Conservation (phyloP, 2,888 invertebrate genomes). For the Dryococelus australis region DNA sequence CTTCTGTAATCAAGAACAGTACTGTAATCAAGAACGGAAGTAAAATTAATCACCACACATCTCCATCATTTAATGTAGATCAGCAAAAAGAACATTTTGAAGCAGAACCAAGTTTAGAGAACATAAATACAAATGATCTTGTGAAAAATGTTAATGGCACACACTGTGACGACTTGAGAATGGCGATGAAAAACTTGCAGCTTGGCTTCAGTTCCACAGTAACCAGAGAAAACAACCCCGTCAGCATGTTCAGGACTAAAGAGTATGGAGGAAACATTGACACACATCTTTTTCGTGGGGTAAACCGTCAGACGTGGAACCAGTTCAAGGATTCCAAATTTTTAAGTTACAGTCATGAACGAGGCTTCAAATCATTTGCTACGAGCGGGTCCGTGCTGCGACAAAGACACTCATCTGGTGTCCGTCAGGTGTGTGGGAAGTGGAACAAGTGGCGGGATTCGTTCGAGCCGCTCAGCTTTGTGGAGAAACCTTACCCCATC, state of each 20-base stretch:
- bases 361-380: not conserved
- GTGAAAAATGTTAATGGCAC: not conserved
- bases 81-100: not conserved
- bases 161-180: not conserved
- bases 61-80: not conserved
- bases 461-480: not conserved
- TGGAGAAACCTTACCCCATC: not conserved
- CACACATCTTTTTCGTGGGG: not conserved
- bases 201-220: not conserved
- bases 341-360: not conserved
- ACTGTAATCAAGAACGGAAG: not conserved
- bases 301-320: not conserved
- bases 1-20: not conserved
- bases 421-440: not conserved
- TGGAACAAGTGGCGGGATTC: not conserved
- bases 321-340: not conserved
- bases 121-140: too few relatives aligned
- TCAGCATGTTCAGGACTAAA: not conserved
- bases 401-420: not conserved
- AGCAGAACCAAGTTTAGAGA: not conserved
- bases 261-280: not conserved
- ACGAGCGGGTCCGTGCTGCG: not conserved
- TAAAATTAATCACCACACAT: not conserved
- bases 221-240: not conserved
- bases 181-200: not conserved